Percentiles rank a stretch among this genome's conserved stretches.
phyloP scores from a whole-genome alignment of 2,113 vertebrate species.

The Mus musculus region GRCm39 chr1:189348001-189348500 shows the following conservation, averaged over 20 bases:
- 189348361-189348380: not conserved
- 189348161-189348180: too few relatives aligned
- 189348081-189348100: not conserved
- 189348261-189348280: not conserved
- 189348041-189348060: not conserved
- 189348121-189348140: not conserved
- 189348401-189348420: not conserved
- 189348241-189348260: not conserved
- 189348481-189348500: not conserved
- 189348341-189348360: too few relatives aligned
- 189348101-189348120: not conserved
- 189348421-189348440: not conserved
- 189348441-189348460: not conserved
- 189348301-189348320: not conserved
- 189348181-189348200: too few relatives aligned
- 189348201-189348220: too few relatives aligned
- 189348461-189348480: not conserved
- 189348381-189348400: not conserved
- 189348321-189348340: not conserved
- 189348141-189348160: too few relatives aligned
- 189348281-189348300: not conserved
- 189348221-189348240: not conserved
- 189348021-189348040: not conserved
- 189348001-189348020: not conserved
- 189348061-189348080: not conserved